Percentiles rank a stretch among this genome's conserved stretches.
These are phyloP conservation scores for Lanistes nyassanus DNA, from an alignment of 1,140 invertebrate genomes.

Conservation along the genomic window DNA sequence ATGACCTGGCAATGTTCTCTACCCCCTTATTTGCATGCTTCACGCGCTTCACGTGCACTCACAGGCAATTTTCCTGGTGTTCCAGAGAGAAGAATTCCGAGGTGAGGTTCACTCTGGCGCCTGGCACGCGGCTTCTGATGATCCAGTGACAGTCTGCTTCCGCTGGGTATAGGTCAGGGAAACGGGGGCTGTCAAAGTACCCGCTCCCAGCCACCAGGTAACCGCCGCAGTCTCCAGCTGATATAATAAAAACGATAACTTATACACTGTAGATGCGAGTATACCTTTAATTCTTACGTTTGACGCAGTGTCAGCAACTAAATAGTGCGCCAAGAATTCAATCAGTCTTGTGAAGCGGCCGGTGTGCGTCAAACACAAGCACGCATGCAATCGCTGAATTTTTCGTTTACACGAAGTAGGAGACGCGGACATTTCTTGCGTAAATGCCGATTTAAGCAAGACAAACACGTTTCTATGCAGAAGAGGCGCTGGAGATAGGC, in stretches of 20 bases:
- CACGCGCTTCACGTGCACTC: not conserved
- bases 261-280: too few species aligned
- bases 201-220: constrained; percentile 22
- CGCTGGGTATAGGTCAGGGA: constrained; percentile 32
- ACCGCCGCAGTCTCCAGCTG: constrained; percentile 25
- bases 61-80: constrained; percentile 28
- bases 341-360: too few species aligned
- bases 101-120: constrained; percentile 22
- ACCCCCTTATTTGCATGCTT: not conserved
- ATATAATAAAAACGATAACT: not conserved
- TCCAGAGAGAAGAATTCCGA: constrained; percentile 32
- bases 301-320: too few species aligned
- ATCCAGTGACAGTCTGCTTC: constrained; percentile 30
- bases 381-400: too few species aligned
- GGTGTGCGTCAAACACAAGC: too few species aligned
- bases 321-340: too few species aligned
- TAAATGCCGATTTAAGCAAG: too few species aligned
- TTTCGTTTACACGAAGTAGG: too few species aligned
- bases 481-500: too few species aligned
- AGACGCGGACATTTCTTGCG: too few species aligned
- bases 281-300: too few species aligned
- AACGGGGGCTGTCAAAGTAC: constrained; percentile 26
- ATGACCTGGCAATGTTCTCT: not conserved
- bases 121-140: constrained; percentile 2
- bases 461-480: too few species aligned